phyloP scores from a whole-genome alignment of 2,888 invertebrate species.

The Zygothrica quintamaculata region DNA sequence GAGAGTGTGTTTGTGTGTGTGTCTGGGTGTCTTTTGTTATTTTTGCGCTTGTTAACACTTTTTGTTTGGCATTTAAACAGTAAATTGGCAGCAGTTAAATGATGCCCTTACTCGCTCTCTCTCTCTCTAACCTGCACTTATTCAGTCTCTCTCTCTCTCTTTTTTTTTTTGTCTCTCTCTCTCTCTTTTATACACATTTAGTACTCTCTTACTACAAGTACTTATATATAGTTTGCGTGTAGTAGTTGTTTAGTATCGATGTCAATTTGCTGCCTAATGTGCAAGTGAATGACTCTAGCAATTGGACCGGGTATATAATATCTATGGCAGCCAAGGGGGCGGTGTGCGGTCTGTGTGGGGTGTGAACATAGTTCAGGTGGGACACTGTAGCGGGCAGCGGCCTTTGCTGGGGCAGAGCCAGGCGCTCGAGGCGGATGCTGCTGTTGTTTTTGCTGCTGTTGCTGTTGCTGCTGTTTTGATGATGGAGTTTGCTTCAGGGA shows the following conservation, averaged over 20 bases:
- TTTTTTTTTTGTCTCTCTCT: background rate
- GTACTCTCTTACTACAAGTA: background rate
- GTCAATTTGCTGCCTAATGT: constrained; percentile 81
- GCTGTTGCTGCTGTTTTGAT: constrained; percentile 27
- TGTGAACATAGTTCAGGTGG: constrained; percentile 4
- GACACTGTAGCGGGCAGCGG: constrained; percentile 1
- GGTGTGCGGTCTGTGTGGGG: constrained; percentile 1
- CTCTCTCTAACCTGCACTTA: constrained; percentile 15
- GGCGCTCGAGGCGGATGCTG: constrained; percentile 30
- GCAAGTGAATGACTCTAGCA: constrained; percentile 71
- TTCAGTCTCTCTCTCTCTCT: constrained; percentile 12
- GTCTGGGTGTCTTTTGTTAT: constrained; percentile 69
- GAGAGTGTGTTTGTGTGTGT: constrained; percentile 16
- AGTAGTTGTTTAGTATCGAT: constrained; percentile 61
- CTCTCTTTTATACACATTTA: background rate
- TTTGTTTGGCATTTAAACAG: constrained; percentile 84
- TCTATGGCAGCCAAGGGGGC: constrained; percentile 9
- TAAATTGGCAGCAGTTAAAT: constrained; percentile 84
- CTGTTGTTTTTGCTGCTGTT: constrained; percentile 13
- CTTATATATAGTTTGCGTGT: constrained; percentile 9
- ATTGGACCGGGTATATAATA: constrained; percentile 41
- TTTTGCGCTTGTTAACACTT: constrained; percentile 75
- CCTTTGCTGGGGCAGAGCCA: constrained; percentile 13
- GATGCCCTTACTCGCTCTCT: constrained; percentile 58
- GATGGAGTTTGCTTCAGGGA: constrained; percentile 38